phyloP scores from a whole-genome alignment of 2,888 invertebrate genomes.

The Apamea sordens region DNA sequence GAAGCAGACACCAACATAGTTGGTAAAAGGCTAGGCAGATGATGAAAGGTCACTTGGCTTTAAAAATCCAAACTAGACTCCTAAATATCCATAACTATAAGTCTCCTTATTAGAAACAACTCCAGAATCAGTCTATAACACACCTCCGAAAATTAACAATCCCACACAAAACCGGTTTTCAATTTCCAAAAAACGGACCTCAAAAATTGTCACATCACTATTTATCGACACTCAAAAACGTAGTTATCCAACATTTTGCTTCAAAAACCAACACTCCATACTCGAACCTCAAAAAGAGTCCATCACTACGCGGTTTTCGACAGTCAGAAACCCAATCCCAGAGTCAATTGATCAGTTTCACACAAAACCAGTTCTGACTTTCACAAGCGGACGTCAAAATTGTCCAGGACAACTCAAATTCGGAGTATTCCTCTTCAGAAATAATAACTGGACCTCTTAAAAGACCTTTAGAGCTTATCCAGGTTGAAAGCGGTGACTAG shows the following conservation, averaged over 20 bases:
- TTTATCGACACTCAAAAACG: conserved; percentile 17
- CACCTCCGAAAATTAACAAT: conserved; percentile 3
- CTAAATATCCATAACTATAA: background rate
- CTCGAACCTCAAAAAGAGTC: conserved; percentile 3
- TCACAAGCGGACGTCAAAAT: background rate
- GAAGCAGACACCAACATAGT: background rate
- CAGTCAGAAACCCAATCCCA: conserved; percentile 10
- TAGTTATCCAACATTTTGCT: background rate
- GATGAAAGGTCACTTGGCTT: no score
- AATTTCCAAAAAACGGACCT: conserved; percentile 2
- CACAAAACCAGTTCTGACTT: conserved; percentile 31
- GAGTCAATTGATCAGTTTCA: background rate
- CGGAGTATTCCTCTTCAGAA: conserved; percentile 25
- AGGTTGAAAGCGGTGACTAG: conserved; percentile 9
- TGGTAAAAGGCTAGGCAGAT: background rate
- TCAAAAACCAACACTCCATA: conserved; percentile 5
- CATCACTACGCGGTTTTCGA: conserved; percentile 7
- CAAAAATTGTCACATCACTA: conserved; percentile 9
- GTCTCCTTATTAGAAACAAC: conserved; percentile 5
- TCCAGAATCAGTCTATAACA: conserved; percentile 26
- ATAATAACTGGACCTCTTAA: conserved; percentile 13
- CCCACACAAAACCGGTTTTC: conserved; percentile 12
- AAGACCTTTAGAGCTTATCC: conserved; percentile 34
- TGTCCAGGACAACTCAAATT: conserved; percentile 22
- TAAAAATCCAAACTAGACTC: conserved; percentile 18